Conservation (phyloP, 2,797 vertebrate genomes). For the Megaceryle alcyon region DNA sequence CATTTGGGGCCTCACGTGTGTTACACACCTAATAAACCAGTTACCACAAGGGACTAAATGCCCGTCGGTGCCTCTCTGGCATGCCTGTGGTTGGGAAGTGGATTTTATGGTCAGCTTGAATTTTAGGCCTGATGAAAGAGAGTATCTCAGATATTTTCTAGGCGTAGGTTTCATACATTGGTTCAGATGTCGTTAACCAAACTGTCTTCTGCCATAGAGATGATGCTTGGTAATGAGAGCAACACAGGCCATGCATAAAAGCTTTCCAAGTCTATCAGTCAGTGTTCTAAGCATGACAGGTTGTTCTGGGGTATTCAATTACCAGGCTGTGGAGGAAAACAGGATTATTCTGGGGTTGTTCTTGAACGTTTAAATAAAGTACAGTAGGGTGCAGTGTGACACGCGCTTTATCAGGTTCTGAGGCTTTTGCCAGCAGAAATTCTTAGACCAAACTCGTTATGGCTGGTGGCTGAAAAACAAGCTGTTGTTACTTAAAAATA, state of each 20-base stretch:
- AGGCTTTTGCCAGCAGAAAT: background rate
- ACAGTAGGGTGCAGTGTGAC: background rate
- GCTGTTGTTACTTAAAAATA: background rate
- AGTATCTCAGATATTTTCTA: background rate
- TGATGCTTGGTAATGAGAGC: background rate
- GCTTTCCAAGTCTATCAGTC: background rate
- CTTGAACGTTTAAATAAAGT: background rate
- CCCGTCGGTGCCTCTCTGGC: accelerated
- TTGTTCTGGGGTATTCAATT: background rate
- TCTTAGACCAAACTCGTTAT: background rate
- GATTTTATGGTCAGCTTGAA: background rate
- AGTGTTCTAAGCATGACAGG: background rate
- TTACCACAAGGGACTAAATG: background rate
- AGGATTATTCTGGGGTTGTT: background rate
- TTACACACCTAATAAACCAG: accelerated
- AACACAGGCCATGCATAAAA: background rate
- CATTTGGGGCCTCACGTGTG: accelerated
- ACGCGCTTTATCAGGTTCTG: background rate
- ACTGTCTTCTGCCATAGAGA: background rate
- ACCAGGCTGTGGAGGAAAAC: background rate
- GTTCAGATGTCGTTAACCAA: background rate
- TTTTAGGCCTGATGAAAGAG: background rate
- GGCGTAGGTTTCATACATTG: accelerated
- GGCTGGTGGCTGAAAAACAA: background rate
- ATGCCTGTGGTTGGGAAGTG: background rate